Evolutionary conservation across 2,888 invertebrate genomes (phyloP), one percentile per base, ranked within the genome.

Genomic region (Stenurella melanura): DNA sequence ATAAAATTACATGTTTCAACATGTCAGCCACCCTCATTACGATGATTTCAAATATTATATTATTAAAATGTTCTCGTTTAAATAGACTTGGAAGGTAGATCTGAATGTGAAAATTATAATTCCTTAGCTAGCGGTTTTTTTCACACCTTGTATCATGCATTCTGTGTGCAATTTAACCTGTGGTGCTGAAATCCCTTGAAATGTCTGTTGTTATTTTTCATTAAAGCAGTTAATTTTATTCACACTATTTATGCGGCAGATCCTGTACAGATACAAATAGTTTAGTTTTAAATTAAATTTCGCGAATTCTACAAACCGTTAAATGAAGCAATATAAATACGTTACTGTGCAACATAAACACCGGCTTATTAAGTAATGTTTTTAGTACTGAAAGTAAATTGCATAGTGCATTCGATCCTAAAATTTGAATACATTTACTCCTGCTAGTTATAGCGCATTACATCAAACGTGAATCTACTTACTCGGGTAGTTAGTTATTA

Each of bases 311-410:
- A 6, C 50, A 50, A 50, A n/a, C 0, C n/a, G 50, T 50, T 50
- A 50, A 50, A 50, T 50, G 50, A 3, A 50, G 50, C 15, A 50
- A 50, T 50, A n/a, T n/a, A 50, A n/a, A 50, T 50, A 50, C n/a
- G n/a, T n/a, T n/a, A 15, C 5, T 50, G n/a, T 50, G 15, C 50
- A n/a, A 50, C 50, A 50, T 50, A 50, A 50, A 50, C 50, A 15
- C 50, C n/a, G n/a, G 50, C 50, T 50, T n/a, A n/a, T n/a, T 50
- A 50, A 50, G 50, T 50, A 50, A 50, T 50, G 50, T 50, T 50
- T n/a, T 50, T 50, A 50, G 50, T 50, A 6, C 50, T 1, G 50
- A 11, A 42, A n/a, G n/a, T 50, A 50, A n/a, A 50, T 50, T 50
- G n/a, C 50, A 5, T 15, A 50, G 50, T 50, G 50, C 50, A 42